Percentiles rank a stretch among this genome's conserved stretches.
These are phyloP conservation scores for Muscina levida DNA, from an alignment of 2,888 invertebrate species.

Conservation along the genomic window DNA sequence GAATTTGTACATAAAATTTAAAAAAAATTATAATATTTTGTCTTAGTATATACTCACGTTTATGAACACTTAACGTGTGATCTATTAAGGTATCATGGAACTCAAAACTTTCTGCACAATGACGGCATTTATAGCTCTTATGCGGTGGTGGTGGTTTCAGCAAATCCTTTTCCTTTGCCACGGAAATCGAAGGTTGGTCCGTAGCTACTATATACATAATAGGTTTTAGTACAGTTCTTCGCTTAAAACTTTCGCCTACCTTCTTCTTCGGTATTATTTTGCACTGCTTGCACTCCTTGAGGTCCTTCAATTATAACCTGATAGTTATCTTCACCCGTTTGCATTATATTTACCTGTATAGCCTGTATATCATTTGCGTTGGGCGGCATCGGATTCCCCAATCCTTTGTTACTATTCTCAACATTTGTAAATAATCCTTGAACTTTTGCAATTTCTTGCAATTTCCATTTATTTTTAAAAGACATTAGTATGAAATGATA, in stretches of 20 bases:
- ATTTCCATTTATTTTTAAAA: conserved; percentile 8
- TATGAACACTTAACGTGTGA: conserved; percentile 53
- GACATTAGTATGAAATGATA: conserved; percentile 73
- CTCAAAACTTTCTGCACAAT: conserved; percentile 49
- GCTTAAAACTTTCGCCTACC: too few relatives aligned
- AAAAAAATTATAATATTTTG: neutral
- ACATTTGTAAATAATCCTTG: too few relatives aligned
- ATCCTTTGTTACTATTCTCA: neutral
- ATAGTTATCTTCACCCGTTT: too few relatives aligned
- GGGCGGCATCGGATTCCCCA: conserved; percentile 17
- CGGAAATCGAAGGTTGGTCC: too few relatives aligned
- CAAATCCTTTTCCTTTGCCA: too few relatives aligned
- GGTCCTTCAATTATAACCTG: too few relatives aligned
- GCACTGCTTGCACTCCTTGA: too few relatives aligned
- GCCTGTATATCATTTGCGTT: neutral
- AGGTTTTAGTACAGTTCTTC: too few relatives aligned
- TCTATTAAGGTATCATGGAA: conserved; percentile 28
- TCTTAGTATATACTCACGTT: conserved; percentile 42
- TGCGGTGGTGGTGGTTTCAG: too few relatives aligned
- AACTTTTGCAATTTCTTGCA: neutral
- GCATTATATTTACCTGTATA: neutral
- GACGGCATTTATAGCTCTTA: conserved; percentile 25
- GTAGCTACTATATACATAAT: too few relatives aligned
- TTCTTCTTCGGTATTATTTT: too few relatives aligned
- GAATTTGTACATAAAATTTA: too few relatives aligned